Evolutionary conservation across 2,797 vertebrate genomes (phyloP).

Genomic region (Diceros bicornis): DNA sequence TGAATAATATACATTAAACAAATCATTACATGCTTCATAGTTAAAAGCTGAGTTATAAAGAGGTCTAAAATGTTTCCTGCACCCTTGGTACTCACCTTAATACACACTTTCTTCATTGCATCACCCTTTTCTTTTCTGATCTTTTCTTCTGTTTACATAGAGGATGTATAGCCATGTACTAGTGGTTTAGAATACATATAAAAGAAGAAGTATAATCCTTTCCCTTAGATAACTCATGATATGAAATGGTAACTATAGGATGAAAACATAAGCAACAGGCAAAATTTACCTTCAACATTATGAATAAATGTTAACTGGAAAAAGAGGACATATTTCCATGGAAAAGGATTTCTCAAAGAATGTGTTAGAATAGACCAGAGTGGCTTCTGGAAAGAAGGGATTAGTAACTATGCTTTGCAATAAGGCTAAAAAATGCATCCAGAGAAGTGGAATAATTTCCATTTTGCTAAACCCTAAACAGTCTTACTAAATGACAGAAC

Average conservation of each 20-base stretch:
- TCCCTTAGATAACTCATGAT: not conserved
- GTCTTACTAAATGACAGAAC: not conserved
- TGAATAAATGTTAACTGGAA: conserved; percentile 7
- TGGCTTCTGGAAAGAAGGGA: not conserved
- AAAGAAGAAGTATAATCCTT: not conserved
- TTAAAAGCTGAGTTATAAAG: not conserved
- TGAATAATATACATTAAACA: not conserved
- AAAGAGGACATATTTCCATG: not conserved
- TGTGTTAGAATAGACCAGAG: not conserved
- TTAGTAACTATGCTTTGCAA: not conserved
- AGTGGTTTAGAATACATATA: not conserved
- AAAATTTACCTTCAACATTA: not conserved
- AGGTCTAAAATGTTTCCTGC: not conserved
- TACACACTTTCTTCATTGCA: not conserved
- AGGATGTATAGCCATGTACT: not conserved
- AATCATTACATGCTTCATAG: not conserved
- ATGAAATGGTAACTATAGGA: not conserved
- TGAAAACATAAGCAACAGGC: not conserved
- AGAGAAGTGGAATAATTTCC: not conserved
- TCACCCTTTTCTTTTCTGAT: not conserved
- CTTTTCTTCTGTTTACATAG: not conserved
- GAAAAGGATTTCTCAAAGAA: not conserved
- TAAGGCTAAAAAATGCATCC: not conserved
- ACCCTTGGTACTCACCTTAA: not conserved
- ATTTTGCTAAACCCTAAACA: not conserved